Base-by-base conservation (phyloP, 1,140 invertebrate genomes). In the Streblospio benedicti region DNA sequence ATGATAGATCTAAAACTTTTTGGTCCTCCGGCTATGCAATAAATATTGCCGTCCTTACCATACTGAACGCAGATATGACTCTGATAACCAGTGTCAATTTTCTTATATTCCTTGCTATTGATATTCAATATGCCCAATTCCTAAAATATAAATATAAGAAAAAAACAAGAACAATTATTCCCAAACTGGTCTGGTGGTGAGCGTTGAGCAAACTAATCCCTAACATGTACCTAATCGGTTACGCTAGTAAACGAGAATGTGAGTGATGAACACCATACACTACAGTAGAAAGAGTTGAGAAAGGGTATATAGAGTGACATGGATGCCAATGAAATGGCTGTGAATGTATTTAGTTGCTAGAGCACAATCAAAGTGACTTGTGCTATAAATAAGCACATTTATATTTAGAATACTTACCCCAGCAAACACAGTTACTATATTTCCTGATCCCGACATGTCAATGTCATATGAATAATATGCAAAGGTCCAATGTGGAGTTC, bases 401-500 rank as follows among this genome's bases (percentile, higher is more conserved):
- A 33, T 58, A 62, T 61, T 31, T 67, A 65, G 47, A 45, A 23
- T 49, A 58, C 62, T 51, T 33, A 59, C 59, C 32, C 41, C 30
- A 12, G 58, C 53, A 47, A 28, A 50, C 16, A 47, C 18, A 54
- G 38, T 54, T 12, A 67, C 47, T 52, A 73, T 65, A 32, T 65
- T 68, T 0, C 53, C 67, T 47, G 60, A 65, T 16, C 67, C 67
- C 53, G 55, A 63, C 14, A 64, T 67, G 49, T 73, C 67, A 4
- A 69, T 27, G 23, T 57, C 63, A 56, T 74, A 76, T 18, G 65
- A 52, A 32, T 60, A 63, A 38, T 32, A 60, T 4, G 64, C 70
- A 67, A 76, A 73, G 25, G 50, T 31, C 74, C 74, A 76, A 31
- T 72, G 68, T 23, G 73, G 72, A 3, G 68, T 66, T 4, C 73